Percentiles rank a stretch among this genome's conserved stretches.
These are phyloP conservation scores for Squalus acanthias DNA, from an alignment of 2,797 vertebrate genomes.

Conservation along the genomic window DNA sequence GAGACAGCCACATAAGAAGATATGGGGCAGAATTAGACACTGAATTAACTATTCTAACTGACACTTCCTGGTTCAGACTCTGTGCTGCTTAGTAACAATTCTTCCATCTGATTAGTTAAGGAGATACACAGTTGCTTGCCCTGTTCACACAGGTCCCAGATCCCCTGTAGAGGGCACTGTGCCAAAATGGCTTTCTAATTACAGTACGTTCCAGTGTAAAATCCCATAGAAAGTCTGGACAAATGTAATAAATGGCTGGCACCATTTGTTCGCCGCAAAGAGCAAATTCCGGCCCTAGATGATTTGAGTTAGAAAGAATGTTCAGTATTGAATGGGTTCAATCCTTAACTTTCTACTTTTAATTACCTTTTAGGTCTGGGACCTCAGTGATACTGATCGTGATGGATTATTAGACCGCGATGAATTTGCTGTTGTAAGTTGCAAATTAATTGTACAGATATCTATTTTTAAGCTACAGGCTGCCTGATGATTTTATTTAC, in stretches of 20 bases:
- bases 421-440: conserved; percentile 89
- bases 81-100: not conserved
- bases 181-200: not conserved
- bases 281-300: not conserved
- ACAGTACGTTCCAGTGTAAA: not conserved
- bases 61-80: not conserved
- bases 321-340: conserved; percentile 30
- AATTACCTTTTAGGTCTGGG: conserved; percentile 78
- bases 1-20: too few relatives aligned
- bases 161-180: not conserved
- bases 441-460: not conserved
- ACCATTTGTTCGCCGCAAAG: not conserved
- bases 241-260: too few relatives aligned
- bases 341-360: not conserved
- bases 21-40: too few relatives aligned
- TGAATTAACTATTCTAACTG: not conserved
- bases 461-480: not conserved
- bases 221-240: not conserved
- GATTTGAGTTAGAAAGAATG: not conserved
- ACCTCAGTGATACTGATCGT: conserved; percentile 90
- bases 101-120: not conserved
- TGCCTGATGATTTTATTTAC: not conserved
- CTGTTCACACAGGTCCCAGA: not conserved
- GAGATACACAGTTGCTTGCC: not conserved
- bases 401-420: conserved; percentile 96